Percentiles rank a stretch among this genome's conserved stretches.
phyloP scores from a whole-genome alignment of 2,888 invertebrate genomes.

The Mamestra brassicae region DNA sequence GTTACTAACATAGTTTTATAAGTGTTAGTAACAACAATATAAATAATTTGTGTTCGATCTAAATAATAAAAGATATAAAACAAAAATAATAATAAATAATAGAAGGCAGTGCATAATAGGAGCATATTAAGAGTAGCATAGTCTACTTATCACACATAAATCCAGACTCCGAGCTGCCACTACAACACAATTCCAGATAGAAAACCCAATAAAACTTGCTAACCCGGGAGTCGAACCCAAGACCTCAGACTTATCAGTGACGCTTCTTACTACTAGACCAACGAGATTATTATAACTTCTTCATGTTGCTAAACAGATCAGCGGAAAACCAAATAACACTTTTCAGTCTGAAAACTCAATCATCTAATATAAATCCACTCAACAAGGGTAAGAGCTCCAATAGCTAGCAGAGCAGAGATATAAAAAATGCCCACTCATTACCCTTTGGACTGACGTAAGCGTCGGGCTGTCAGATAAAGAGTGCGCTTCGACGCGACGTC shows the following conservation, averaged over 20 bases:
- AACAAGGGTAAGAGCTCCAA: constrained; percentile 32
- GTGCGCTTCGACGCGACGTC: constrained; percentile 56
- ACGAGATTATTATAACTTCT: background rate
- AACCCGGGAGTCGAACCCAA: too few species aligned
- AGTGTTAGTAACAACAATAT: too few species aligned
- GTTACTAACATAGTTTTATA: too few species aligned
- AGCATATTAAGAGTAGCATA: too few species aligned
- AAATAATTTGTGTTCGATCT: too few species aligned
- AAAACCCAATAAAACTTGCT: too few species aligned
- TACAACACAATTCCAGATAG: too few species aligned
- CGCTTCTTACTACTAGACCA: background rate
- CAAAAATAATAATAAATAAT: too few species aligned
- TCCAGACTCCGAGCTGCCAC: too few species aligned
- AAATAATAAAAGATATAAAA: too few species aligned
- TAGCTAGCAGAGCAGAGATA: constrained; percentile 39
- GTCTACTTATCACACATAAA: too few species aligned
- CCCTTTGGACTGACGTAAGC: constrained; percentile 66
- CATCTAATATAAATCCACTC: constrained; percentile 24
- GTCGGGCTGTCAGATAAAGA: constrained; percentile 67
- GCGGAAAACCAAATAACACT: background rate
- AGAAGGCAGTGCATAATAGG: too few species aligned
- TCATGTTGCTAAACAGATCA: background rate
- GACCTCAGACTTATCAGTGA: background rate
- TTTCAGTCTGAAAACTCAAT: background rate
- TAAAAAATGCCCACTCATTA: constrained; percentile 63